Conservation (phyloP, 2,888 invertebrate genomes). For the Caenorhabditis afra region DNA sequence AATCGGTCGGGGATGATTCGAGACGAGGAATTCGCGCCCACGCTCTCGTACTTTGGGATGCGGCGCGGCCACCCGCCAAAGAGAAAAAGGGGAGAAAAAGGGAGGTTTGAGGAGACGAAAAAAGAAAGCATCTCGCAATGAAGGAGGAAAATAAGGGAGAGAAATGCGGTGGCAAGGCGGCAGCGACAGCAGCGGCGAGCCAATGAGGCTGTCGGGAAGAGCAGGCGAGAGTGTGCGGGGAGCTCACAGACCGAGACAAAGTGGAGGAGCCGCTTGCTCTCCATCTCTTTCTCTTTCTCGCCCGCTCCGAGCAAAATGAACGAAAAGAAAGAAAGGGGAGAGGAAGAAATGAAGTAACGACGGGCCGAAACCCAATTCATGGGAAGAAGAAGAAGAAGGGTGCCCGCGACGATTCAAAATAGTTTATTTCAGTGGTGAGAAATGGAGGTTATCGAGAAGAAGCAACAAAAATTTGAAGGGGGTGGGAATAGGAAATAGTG, state of each 20-base stretch:
- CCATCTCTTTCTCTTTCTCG: too few species aligned
- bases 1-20: neutral
- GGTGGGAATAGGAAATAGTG: neutral
- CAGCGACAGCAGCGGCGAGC: too few species aligned
- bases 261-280: too few species aligned
- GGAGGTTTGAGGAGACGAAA: constrained; percentile 8
- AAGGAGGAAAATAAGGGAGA: constrained; percentile 1
- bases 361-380: constrained; percentile 19
- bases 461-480: neutral
- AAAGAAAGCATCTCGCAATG: constrained; percentile 6
- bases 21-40: neutral
- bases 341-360: constrained; percentile 16
- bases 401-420: neutral
- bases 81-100: constrained; percentile 11
- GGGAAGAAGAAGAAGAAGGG: neutral
- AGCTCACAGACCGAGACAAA: too few species aligned
- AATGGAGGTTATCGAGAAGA: neutral
- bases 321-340: neutral
- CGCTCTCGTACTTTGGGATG: too few species aligned
- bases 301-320: neutral
- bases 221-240: too few species aligned
- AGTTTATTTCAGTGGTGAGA: constrained; percentile 7
- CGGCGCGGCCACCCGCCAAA: neutral
- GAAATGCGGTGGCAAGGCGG: too few species aligned
- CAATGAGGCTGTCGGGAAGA: too few species aligned